phyloP scores from a whole-genome alignment of 2,888 invertebrate species.

The Callosobruchus maculatus region DNA sequence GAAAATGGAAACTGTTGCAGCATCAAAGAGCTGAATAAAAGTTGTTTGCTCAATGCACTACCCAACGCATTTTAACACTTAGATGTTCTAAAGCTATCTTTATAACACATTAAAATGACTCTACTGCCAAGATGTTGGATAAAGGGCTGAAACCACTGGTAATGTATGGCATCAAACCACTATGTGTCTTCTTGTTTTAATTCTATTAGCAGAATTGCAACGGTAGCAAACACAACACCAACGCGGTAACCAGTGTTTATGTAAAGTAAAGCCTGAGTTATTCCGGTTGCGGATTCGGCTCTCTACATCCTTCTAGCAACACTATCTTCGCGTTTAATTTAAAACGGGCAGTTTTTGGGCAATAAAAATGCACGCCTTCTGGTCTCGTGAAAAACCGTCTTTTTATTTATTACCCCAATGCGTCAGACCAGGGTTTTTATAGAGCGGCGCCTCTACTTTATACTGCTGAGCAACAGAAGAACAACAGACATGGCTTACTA shows the following conservation, averaged over 20 bases:
- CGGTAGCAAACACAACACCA: slow-evolving; percentile 12
- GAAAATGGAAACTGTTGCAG: too few relatives aligned
- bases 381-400: slow-evolving; percentile 49
- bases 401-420: slow-evolving; percentile 48
- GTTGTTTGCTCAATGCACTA: too few relatives aligned
- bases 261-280: slow-evolving; percentile 37
- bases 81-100: too few relatives aligned
- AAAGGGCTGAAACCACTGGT: too few relatives aligned
- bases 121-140: too few relatives aligned
- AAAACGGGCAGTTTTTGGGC: slow-evolving; percentile 51
- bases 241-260: slow-evolving; percentile 33
- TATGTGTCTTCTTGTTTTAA: not conserved
- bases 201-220: not conserved
- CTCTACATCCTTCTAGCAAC: slow-evolving; percentile 39
- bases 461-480: too few relatives aligned
- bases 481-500: too few relatives aligned
- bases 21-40: too few relatives aligned
- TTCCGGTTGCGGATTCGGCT: slow-evolving; percentile 40
- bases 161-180: not conserved
- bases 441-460: slow-evolving; percentile 17
- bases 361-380: slow-evolving; percentile 53
- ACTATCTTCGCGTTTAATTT: slow-evolving; percentile 52
- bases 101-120: too few relatives aligned
- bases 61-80: too few relatives aligned
- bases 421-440: slow-evolving; percentile 20